Base-by-base conservation (phyloP, 2,113 vertebrate genomes). In the Pogonocichla stellata region DNA sequence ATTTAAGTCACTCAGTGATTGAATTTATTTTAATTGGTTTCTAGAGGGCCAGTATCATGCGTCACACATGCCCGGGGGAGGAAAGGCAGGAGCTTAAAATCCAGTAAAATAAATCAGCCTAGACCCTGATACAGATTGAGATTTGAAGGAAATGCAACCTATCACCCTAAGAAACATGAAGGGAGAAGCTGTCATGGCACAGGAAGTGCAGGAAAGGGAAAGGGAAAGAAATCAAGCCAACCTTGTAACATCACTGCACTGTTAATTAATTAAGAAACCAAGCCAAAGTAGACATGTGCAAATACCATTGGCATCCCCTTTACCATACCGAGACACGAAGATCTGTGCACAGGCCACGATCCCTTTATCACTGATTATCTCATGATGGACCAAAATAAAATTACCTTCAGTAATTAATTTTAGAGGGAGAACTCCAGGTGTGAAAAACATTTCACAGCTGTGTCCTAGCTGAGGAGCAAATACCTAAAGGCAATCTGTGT, bases 181-280 rank as follows among this genome's bases (percentile, higher is more conserved):
- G 84, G 58, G 28, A 91, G 92, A 87, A 53, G 57, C 23, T 61
- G 34, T 92, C 20, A 5, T 50, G 73, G 36, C 66, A 94, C 61
- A 92, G 75, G 80, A 92, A 89, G 54, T 50, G 13, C 45, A 79
- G 66, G 45, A 95, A 92, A 74, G 36, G 81, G 81, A 95, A 94
- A 91, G 38, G 88, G 77, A 93, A 94, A 93, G 74, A 84, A 93
- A 75, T 51, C 17, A 57, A 89, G 83, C 70, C 84, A 95, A 79
- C 61, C 48, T 79, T 7, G 1, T 47, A 95, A 83, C 51, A 77
- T 19, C 72, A 33, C 38, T 22, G 36, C 20, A 5, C 16, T 24
- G 23, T 34, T 65, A 71, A 90, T 77, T 92, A 88, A 87, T 42
- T 71, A 58, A 72, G 90, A 77, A 92, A 61, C 19, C 0, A 1